Base-by-base conservation (phyloP, 2,888 invertebrate species). In the Mallateleia sp. region DNA sequence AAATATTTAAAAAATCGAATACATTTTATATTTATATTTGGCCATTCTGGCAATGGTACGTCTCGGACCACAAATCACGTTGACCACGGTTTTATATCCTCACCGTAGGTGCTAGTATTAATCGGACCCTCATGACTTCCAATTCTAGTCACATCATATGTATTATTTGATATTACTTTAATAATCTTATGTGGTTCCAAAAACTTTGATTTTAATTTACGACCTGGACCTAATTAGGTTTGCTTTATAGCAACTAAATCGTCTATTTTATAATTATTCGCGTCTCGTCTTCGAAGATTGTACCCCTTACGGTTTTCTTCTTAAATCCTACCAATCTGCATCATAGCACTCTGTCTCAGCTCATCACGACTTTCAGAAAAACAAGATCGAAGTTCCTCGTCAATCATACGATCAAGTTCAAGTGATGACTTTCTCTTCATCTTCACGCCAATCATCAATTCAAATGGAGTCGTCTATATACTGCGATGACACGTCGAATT, bases 241-340 rank as follows among this genome's bases (percentile, higher is more conserved):
- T 11, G 38, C 38, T 38, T 38, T 11, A 38, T 94, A 9, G 93
- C 93, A 1, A 94, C 93, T 42, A 91, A 38, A 50, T 91, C 88
- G 24, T 75, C 89, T 18, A 82, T 67, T 18, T 85, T 34, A 80
- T 91, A 92, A 69, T 81, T 62, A 0, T 20, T 62, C 9, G 87
- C 81, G 1, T 22, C 25, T 18, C 71, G 64, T 50, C 87, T 28
- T 24, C 60, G 47, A 7, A 45, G 34, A 45, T 89, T 83, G 28
- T 75, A 90, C 0, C n/a, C 79, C 24, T 58, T 50, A 9, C 74
- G 15, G 38, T 88, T 90, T 80, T 89, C 90, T 9, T 75, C 66
- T 45, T 89, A 89, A 0, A 89, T 78, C 56, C 83, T 88, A 2
- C 11, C 5, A 2, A 89, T 80, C n/a, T 82, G 67, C 32, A 11